Evolutionary conservation across 2,797 vertebrate species (phyloP), one percentile per base, ranked within the genome.

Genomic region (Crenuchus spilurus): DNA sequence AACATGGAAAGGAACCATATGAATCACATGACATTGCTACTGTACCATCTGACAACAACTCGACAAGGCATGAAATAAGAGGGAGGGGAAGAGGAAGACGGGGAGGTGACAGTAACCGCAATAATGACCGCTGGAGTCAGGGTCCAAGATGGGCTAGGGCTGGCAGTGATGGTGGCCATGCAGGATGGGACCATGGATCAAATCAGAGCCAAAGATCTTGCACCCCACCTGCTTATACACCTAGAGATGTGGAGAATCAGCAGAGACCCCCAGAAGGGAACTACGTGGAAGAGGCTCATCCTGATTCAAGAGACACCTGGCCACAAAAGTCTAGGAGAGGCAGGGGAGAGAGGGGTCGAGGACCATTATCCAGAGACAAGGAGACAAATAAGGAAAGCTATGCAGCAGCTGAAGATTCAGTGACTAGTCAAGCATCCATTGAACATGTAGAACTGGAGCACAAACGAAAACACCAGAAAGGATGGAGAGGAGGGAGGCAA

Each of bases 311-410:
- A 82, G 94, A 95, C 30, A 88, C 89, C 42, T 90, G 92, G 64
- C 91, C 90, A 33, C 95, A 95, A 86, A 96, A 90, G 79, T 82
- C 91, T 72, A 92, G 89, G 67, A 94, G 91, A 86, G 89, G 87
- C 1, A 87, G 86, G 64, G 90, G 84, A 71, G 91, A 93, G 57
- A 94, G 89, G 76, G 87, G 26, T 65, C 94, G 87, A 75, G 86
- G 84, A 28, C 54, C 76, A 44, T 84, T 82, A 51, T 79, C 90
- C 1, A 86, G 87, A 77, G 85, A 91, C 58, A 90, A 87, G 63
- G 89, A 85, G 85, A 85, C 92, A 66, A 91, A 88, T 77, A 92
- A 86, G 84, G 85, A 94, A 75, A 90, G 89, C 75, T 81, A 58
- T 39, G 85, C 87, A 52, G 72, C 65, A 64, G 81, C 55, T 16